Evolutionary conservation across 2,888 invertebrate genomes (phyloP).

Genomic region (Girardia tigrina): DNA sequence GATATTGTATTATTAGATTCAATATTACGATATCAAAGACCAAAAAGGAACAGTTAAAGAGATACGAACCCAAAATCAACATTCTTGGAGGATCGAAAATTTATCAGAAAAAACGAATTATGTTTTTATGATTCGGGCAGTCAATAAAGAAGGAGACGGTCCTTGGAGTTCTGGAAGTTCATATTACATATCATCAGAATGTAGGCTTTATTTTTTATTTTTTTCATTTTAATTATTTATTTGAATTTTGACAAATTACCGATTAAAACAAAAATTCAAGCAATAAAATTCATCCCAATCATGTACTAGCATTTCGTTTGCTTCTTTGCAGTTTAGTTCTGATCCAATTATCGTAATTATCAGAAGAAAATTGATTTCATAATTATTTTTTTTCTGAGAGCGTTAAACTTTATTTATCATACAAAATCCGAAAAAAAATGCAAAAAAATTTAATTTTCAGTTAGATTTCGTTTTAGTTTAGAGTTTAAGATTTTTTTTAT

Average conservation of each 20-base stretch:
- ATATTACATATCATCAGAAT: conserved; percentile 14
- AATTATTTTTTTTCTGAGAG: conserved; percentile 14
- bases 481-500: not conserved
- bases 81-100: not conserved
- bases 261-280: not conserved
- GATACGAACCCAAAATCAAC: not conserved
- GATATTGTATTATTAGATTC: not conserved
- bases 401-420: conserved; percentile 15
- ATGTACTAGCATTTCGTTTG: conserved; percentile 11
- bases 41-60: not conserved
- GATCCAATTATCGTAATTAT: conserved; percentile 23
- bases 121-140: not conserved
- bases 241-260: not conserved
- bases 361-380: conserved; percentile 20
- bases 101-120: not conserved
- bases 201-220: not conserved
- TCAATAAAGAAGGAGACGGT: conserved; percentile 24
- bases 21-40: not conserved
- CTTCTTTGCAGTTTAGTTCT: conserved; percentile 2
- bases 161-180: not conserved
- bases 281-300: not conserved
- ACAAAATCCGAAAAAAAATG: not conserved
- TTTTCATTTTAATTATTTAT: not conserved
- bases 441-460: conserved; percentile 17
- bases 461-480: not conserved